Percentiles rank a stretch among this genome's conserved stretches.
Evolutionary conservation across 2,113 vertebrate genomes (phyloP).

Genomic region (Cryptomyrus ogoouensis): DNA sequence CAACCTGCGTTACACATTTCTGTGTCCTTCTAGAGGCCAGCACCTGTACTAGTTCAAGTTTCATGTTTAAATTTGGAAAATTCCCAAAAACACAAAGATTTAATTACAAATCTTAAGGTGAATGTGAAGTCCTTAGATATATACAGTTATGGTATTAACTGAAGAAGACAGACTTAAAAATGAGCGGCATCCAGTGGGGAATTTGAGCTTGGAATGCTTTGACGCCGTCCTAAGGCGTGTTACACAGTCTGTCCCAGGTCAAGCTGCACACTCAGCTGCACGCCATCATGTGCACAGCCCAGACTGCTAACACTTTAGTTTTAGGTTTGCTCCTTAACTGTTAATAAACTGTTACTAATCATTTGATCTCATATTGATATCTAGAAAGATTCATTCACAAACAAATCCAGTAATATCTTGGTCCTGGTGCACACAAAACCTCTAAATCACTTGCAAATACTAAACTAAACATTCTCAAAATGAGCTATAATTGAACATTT

Average conservation of each 20-base stretch:
- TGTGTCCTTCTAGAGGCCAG: neutral
- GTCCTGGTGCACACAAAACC: neutral
- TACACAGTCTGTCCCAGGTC: neutral
- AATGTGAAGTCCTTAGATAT: neutral
- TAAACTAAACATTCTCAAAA: neutral
- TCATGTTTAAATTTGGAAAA: neutral
- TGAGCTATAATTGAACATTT: neutral
- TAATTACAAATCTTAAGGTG: neutral
- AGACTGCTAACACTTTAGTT: neutral
- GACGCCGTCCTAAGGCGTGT: neutral
- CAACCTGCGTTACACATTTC: neutral
- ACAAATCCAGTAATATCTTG: neutral
- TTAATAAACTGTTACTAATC: neutral
- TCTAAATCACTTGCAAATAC: neutral
- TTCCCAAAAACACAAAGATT: neutral
- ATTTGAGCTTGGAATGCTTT: neutral
- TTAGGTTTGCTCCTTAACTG: neutral
- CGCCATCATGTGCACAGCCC: neutral
- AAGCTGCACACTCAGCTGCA: neutral
- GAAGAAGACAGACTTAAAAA: neutral
- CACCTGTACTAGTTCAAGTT: neutral
- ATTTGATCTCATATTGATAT: neutral
- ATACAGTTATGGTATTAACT: neutral
- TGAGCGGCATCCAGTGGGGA: neutral
- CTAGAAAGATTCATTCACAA: neutral